Conservation (phyloP, 1,140 invertebrate genomes). For the Carposina sasakii region DNA sequence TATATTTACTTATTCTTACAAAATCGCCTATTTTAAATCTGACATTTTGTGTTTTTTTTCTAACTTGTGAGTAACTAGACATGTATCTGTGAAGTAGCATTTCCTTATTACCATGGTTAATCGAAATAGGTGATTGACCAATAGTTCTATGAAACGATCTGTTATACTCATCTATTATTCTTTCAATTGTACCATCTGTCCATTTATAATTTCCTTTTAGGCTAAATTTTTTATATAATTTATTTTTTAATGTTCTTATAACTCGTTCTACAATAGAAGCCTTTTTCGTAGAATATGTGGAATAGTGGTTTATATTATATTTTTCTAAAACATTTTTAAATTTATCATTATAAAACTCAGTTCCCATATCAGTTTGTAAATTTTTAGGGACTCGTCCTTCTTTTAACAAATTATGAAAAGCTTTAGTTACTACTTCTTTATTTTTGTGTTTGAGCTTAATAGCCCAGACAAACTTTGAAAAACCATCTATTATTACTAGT, state of each 20-base stretch:
- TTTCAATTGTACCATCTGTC: conserved; percentile 35
- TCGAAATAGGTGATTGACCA: conserved; percentile 47
- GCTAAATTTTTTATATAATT: conserved; percentile 61
- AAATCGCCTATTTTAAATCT: conserved; percentile 38
- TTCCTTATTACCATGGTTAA: conserved; percentile 33
- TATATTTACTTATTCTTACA: conserved; percentile 49
- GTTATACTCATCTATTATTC: conserved; percentile 57
- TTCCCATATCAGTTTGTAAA: conserved; percentile 60
- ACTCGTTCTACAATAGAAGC: conserved; percentile 62
- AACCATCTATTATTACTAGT: conserved; percentile 25
- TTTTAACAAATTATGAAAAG: conserved; percentile 24
- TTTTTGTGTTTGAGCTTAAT: conserved; percentile 64
- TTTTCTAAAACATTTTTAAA: conserved; percentile 40
- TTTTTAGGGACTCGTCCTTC: conserved; percentile 41
- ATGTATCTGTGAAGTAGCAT: conserved; percentile 4
- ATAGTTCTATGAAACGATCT: conserved; percentile 56
- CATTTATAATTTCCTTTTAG: conserved; percentile 49
- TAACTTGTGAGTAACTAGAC: neutral
- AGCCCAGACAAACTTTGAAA: conserved; percentile 61
- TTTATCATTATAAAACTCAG: conserved; percentile 54
- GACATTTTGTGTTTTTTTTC: conserved; percentile 21
- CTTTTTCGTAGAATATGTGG: conserved; percentile 57
- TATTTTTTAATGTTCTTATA: conserved; percentile 60
- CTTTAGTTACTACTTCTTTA: conserved; percentile 26
- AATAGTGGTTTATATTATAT: conserved; percentile 58